Evolutionary conservation across 1,140 invertebrate species (phyloP), one percentile per base, ranked within the genome.

Genomic region (Rhagoletis pomonella): DNA sequence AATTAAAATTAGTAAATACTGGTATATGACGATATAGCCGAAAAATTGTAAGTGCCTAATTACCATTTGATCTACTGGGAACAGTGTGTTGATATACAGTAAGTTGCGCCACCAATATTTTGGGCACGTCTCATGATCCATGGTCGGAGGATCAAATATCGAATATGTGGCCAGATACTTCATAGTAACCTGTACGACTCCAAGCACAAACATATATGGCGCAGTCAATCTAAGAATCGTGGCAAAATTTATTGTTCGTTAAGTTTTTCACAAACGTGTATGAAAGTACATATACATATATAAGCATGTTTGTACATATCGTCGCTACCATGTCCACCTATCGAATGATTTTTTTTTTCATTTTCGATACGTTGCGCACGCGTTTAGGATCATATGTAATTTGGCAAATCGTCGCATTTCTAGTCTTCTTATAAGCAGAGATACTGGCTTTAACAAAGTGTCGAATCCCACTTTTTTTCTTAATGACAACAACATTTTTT

Each of bases 51-150:
- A 7, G 10, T 55, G 10, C 0, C 50, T 55, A 5, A 55, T 44
- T 86, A 91, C 97, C 97, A 97, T 97, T 93, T 97, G 95, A 67
- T 97, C 95, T n/a, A 97, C 96, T 0, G 97, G 96, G 90, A 97
- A 97, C 10, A 97, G 93, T 0, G 97, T 97, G 91, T 97, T 97
- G 89, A 97, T 97, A 89, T 97, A 97, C 0, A 97, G 94, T 7
- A 97, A 93, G 93, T 97, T 97, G 81, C 97, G 95, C 97, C 97
- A 97, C 97, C 97, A 97, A 92, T 97, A 97, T 88, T 96, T 95
- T 1, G 96, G 96, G 90, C 97, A 97, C 90, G 96, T 97, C 19
- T 95, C 94, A 91, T 97, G 96, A 92, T 97, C 97, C 88, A 95
- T 94, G 0, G 96, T 96, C 0, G 97, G 96, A 1, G 96, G 96